Percentiles rank a stretch among this genome's conserved stretches.
Conservation (phyloP, 2,888 invertebrate genomes). For the Apamea epomidion region DNA sequence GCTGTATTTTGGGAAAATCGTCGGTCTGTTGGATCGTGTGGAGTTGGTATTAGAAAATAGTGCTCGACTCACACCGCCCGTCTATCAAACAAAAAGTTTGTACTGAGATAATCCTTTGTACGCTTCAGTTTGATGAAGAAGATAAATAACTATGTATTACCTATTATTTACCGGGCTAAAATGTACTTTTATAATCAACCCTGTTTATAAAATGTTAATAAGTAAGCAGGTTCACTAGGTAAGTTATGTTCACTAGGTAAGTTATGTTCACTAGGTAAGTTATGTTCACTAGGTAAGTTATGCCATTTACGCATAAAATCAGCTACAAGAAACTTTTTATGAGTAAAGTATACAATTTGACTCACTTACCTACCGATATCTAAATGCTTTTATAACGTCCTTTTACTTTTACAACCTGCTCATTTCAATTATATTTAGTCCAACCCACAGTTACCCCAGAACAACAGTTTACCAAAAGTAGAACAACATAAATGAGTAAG, state of each 20-base stretch:
- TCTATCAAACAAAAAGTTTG: conserved; percentile 29
- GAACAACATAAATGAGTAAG: not conserved
- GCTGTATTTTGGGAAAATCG: conserved; percentile 35
- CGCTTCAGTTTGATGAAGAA: not conserved
- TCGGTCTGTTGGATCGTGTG: conserved; percentile 15
- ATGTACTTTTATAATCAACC: not conserved
- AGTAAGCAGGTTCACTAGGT: no score
- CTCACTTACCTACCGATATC: not conserved
- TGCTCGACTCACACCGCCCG: not conserved
- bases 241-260: no score
- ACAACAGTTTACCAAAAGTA: not conserved
- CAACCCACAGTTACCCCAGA: not conserved
- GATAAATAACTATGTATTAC: not conserved
- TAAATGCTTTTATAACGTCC: not conserved
- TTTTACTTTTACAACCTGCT: not conserved
- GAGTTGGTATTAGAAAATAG: conserved; percentile 34
- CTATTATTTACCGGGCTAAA: not conserved
- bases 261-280: no score
- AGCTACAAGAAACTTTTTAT: not conserved
- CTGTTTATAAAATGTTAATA: not conserved
- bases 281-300: no score
- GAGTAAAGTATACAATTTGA: not conserved
- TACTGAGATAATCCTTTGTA: not conserved
- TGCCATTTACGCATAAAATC: no score
- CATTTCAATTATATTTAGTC: not conserved